These are phyloP conservation scores for Drosophila navojoa DNA, from an alignment of 1,140 invertebrate genomes.

Conservation along the genomic window DNA sequence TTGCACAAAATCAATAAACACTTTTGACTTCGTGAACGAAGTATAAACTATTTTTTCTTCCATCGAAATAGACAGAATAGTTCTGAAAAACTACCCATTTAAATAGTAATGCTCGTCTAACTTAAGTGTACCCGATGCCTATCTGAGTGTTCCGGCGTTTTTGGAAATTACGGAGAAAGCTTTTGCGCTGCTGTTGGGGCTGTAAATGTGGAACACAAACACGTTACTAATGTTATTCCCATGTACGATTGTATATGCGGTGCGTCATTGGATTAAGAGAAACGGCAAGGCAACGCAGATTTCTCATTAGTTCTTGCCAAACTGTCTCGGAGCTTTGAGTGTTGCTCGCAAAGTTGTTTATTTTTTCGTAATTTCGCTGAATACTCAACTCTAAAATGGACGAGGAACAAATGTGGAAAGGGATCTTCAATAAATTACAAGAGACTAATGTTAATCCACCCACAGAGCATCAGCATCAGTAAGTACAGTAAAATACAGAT, in stretches of 20 bases:
- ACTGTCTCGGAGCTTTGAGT: conserved; percentile 8
- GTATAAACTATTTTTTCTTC: too few species aligned
- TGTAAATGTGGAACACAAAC: background rate
- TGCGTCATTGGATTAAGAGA: conserved; percentile 13
- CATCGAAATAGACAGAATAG: too few species aligned
- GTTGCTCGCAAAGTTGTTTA: background rate
- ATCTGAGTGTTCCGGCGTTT: background rate
- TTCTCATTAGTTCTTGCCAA: conserved; percentile 18
- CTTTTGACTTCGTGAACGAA: too few species aligned
- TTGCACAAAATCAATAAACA: too few species aligned
- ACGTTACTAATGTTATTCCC: conserved; percentile 5
- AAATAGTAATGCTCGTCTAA: too few species aligned
- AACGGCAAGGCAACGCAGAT: conserved; percentile 2
- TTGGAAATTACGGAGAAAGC: background rate
- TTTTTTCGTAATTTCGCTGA: background rate
- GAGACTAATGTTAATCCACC: conserved; percentile 86
- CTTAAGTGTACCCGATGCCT: background rate
- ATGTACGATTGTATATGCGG: background rate
- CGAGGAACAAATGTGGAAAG: conserved; percentile 90
- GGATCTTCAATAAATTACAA: conserved; percentile 87
- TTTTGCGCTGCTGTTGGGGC: background rate
- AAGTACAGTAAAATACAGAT: conserved; percentile 63
- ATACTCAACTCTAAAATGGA: conserved; percentile 50
- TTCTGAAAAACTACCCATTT: too few species aligned
- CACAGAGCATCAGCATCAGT: conserved; percentile 87